A percentile compares a stretch with the other conserved stretches of the same genome.
Evolutionary conservation across 2,888 invertebrate species (phyloP).

Genomic region (Aelia acuminata): DNA sequence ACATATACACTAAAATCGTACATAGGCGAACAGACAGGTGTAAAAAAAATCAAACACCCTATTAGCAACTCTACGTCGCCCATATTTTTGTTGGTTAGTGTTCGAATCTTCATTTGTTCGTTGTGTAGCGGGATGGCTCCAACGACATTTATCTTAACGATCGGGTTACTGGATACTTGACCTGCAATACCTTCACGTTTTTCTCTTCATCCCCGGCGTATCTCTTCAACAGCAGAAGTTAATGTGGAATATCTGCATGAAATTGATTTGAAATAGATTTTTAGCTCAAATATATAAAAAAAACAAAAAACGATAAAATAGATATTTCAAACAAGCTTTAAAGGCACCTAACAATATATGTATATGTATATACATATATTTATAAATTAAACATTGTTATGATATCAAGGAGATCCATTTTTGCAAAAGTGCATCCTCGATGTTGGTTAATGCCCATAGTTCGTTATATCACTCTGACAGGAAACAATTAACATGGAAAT

Average conservation of each 20-base stretch:
- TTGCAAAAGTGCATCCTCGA: not conserved
- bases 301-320: not conserved
- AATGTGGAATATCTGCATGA: not conserved
- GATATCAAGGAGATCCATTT: not conserved
- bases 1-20: too few species aligned
- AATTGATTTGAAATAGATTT: not conserved
- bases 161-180: constrained; percentile 12
- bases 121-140: too few species aligned
- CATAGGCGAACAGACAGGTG: too few species aligned
- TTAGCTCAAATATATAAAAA: too few species aligned
- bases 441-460: not conserved
- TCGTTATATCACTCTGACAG: constrained; percentile 9
- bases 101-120: too few species aligned
- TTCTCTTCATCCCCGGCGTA: constrained; percentile 25
- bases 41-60: too few species aligned
- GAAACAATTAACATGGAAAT: constrained; percentile 27
- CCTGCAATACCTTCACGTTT: constrained; percentile 36
- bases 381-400: not conserved
- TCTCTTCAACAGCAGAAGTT: not conserved
- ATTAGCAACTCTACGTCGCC: too few species aligned
- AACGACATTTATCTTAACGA: not conserved
- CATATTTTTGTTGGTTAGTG: too few species aligned
- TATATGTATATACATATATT: not conserved
- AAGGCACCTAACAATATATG: too few species aligned
- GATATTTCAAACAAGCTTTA: too few species aligned